These are phyloP conservation scores for Sebastes cheni DNA, from an alignment of 2,797 vertebrate species.

Conservation along the genomic window DNA sequence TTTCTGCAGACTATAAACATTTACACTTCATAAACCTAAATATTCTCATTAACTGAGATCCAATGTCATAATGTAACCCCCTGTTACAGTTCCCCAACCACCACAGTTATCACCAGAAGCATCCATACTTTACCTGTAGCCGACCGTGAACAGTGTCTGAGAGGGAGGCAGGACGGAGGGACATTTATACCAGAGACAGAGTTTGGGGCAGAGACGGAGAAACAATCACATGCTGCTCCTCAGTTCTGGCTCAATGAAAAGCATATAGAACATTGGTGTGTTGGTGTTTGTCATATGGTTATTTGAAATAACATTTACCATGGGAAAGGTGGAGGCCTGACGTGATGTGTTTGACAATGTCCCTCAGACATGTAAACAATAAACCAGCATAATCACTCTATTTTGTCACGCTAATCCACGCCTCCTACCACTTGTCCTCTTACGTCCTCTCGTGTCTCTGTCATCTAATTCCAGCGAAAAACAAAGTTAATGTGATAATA, in stretches of 20 bases:
- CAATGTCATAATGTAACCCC: background rate
- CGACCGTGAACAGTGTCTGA: background rate
- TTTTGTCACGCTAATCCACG: background rate
- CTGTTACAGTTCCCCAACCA: background rate
- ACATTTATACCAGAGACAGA: conserved; percentile 5
- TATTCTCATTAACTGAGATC: background rate
- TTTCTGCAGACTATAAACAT: background rate
- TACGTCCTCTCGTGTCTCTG: too few species aligned
- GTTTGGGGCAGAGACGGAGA: background rate
- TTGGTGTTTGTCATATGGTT: background rate
- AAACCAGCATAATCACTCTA: background rate
- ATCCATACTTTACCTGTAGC: conserved; percentile 28
- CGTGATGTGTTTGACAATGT: background rate
- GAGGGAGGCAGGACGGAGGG: background rate
- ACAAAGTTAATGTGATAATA: too few species aligned
- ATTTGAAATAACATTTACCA: background rate
- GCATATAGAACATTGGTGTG: conserved; percentile 9
- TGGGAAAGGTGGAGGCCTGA: background rate
- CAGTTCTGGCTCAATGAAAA: background rate
- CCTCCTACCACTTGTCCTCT: background rate
- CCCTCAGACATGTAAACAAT: background rate
- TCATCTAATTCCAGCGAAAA: too few species aligned
- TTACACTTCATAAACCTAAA: background rate
- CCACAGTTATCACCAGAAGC: background rate
- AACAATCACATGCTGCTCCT: background rate